phyloP scores from a whole-genome alignment of 1,140 invertebrate genomes.

The Rhopalosiphum maidis region DNA sequence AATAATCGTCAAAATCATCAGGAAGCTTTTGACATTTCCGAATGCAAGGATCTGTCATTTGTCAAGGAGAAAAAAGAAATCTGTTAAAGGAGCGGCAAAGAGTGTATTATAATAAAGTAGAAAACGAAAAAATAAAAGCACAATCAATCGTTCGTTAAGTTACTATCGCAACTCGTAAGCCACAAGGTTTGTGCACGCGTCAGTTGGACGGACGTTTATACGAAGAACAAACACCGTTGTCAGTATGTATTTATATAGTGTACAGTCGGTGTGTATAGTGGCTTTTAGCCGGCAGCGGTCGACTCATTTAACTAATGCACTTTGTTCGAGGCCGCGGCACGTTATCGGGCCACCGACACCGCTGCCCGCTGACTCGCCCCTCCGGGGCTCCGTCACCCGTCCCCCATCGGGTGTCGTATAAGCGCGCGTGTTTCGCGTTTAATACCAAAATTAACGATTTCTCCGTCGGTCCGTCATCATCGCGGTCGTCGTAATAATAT shows the following conservation, averaged over 20 bases:
- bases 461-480: constrained; percentile 20
- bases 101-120: neutral
- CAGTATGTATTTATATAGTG: neutral
- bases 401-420: neutral
- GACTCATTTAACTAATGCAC: constrained; percentile 33
- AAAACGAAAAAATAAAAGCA: neutral
- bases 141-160: neutral
- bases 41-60: neutral
- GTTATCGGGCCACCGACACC: constrained; percentile 1
- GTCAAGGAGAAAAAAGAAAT: neutral
- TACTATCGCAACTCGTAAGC: neutral
- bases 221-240: neutral
- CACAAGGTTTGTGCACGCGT: neutral
- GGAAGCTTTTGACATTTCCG: no score
- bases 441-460: constrained; percentile 28
- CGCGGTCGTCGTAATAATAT: neutral
- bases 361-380: neutral
- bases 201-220: neutral
- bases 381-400: neutral
- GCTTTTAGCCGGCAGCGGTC: neutral
- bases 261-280: neutral
- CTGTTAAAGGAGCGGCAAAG: neutral
- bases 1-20: no score
- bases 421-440: neutral
- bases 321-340: neutral